These are phyloP conservation scores for Aelia acuminata DNA, from an alignment of 2,888 invertebrate species.

Conservation along the genomic window DNA sequence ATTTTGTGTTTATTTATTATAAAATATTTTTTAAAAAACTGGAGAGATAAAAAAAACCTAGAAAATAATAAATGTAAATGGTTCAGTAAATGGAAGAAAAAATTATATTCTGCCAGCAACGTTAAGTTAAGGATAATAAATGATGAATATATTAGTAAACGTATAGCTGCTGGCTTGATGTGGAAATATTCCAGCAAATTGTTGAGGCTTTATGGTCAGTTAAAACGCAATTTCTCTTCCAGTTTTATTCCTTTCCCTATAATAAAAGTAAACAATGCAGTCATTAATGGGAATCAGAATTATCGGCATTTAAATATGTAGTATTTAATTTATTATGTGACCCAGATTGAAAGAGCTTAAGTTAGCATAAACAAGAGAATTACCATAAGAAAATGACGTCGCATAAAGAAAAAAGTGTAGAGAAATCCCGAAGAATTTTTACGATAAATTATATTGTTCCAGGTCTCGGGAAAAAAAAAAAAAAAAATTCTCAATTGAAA, in stretches of 20 bases:
- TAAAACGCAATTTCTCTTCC: slow-evolving; percentile 10
- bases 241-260: background rate
- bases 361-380: background rate
- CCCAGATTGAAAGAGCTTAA: background rate
- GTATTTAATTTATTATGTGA: background rate
- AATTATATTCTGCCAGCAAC: background rate
- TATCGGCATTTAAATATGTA: background rate
- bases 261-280: slow-evolving; percentile 1
- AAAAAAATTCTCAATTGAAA: no score
- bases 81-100: background rate
- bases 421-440: no score
- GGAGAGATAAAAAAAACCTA: no score
- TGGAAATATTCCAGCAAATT: slow-evolving; percentile 6
- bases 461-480: no score
- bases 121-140: background rate
- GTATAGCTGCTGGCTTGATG: background rate
- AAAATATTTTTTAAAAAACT: no score
- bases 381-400: no score
- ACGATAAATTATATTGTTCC: no score
- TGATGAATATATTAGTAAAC: background rate
- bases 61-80: no score
- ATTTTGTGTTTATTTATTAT: no score
- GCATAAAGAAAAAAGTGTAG: no score
- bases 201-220: slow-evolving; percentile 5
- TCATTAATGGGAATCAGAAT: background rate